Conservation (phyloP, 2,797 vertebrate species). For the Melanogrammus aeglefinus region DNA sequence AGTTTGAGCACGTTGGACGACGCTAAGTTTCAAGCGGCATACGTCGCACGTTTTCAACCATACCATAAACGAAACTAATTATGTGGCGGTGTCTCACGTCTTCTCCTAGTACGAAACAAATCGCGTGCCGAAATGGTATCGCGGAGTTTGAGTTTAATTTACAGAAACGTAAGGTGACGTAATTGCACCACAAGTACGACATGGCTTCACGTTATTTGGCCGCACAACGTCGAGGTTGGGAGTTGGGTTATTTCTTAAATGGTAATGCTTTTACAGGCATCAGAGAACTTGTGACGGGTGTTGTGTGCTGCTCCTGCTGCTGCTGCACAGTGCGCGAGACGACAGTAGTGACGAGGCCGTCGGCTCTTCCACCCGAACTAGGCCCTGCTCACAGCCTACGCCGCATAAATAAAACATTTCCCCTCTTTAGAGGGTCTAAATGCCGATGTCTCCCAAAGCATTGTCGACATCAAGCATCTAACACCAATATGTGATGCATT, state of each 20-base stretch:
- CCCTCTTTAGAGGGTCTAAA: conserved; percentile 45
- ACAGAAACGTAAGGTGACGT: conserved; percentile 71
- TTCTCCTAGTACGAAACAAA: background rate
- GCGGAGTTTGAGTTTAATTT: conserved; percentile 48
- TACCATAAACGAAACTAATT: conserved; percentile 24
- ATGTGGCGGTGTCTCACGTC: conserved; percentile 6
- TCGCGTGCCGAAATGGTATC: background rate
- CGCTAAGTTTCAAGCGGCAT: background rate
- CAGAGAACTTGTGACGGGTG: background rate
- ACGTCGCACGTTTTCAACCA: conserved; percentile 33
- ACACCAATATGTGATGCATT: conserved; percentile 1
- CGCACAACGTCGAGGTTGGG: background rate
- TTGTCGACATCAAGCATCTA: conserved; percentile 25
- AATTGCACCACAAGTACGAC: conserved; percentile 64
- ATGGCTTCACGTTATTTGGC: conserved; percentile 42
- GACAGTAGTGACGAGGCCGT: conserved; percentile 69
- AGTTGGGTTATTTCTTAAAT: background rate
- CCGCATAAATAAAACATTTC: conserved; percentile 76
- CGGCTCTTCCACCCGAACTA: conserved; percentile 71
- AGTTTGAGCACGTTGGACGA: background rate
- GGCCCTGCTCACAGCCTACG: conserved; percentile 69
- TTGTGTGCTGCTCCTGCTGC: conserved; percentile 42
- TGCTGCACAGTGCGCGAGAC: conserved; percentile 41
- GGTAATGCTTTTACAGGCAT: background rate
- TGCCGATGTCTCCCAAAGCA: conserved; percentile 40